Base-by-base conservation (phyloP, 1,140 invertebrate genomes). In the Macrobrachium nipponense region DNA sequence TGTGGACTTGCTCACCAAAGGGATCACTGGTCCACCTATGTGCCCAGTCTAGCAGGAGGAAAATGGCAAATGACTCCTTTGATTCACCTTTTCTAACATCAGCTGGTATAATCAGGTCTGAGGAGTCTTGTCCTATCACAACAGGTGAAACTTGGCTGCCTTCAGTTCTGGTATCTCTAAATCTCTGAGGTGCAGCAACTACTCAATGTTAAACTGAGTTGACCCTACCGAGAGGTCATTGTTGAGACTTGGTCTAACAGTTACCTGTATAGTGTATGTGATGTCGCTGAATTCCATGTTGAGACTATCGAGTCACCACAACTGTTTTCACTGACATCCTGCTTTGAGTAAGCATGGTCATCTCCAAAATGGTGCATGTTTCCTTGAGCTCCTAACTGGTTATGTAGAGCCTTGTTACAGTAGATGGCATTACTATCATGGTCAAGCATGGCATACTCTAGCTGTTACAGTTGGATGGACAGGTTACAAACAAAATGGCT, bases 81-180 rank as follows among this genome's bases (percentile, higher is more conserved):
- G 0, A 0, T 17, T 66, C 18, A 66, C 64, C 64, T 66, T 36
- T 36, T 36, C 27, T 36, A 23, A 66, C 64, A 8, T 66, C 64
- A 66, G 64, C 23, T 17, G 64, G 64, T 23, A 66, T n/a, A n/a
- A 14, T 3, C 17, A 66, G 23, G 64, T 23, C 64, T 66, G 64
- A 23, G 15, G 23, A 66, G 64, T 66, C 64, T 66, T 66, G 64
- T 66, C 23, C 64, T 20, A 66, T 66, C 64, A n/a, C n/a, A 66
- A 66, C n/a, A 66, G 4, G 7, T 66, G 8, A 5, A 66, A 2
- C 12, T 66, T 0, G 64, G 8, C 64, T 66, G 64, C 64, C 64
- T 66, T 17, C 64, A 66, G 18, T 66, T 8, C 64, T 17, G 64
- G 64, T 66, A 66, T 66, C 4, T 66, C 64, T 23, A 23, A 66